phyloP scores from a whole-genome alignment of 2,888 invertebrate genomes.

The Drosophila vallismaia region DNA sequence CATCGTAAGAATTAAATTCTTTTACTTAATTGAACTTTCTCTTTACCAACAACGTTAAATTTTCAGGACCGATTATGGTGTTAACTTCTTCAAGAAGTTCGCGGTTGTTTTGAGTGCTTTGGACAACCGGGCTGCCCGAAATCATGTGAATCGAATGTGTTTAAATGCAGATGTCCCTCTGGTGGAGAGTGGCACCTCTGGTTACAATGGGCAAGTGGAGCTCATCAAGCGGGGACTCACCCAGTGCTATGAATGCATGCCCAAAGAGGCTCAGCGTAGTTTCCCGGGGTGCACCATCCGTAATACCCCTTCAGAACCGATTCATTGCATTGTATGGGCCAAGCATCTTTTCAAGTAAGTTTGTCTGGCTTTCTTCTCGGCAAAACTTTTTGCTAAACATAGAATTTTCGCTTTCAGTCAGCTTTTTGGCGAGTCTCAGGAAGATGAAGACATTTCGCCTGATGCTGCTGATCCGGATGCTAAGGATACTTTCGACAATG shows the following conservation, averaged over 20 bases:
- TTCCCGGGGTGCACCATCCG: constrained; percentile 99
- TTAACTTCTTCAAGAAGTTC: constrained; percentile 96
- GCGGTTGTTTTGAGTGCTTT: constrained; percentile 97
- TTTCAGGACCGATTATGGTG: constrained; percentile 92
- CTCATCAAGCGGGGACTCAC: constrained; percentile 93
- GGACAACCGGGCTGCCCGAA: constrained; percentile 97
- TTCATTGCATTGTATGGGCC: constrained; percentile 99
- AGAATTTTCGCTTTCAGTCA: constrained; percentile 87
- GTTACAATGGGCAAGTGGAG: constrained; percentile 98
- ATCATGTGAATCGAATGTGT: constrained; percentile 99
- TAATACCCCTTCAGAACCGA: constrained; percentile 99
- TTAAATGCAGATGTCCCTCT: constrained; percentile 96
- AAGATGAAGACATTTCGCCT: constrained; percentile 98
- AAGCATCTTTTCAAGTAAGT: constrained; percentile 98
- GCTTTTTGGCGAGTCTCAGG: constrained; percentile 97
- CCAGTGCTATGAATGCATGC: constrained; percentile 98
- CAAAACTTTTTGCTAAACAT: background rate
- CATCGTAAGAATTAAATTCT: constrained; percentile 87
- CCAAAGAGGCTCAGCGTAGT: constrained; percentile 94
- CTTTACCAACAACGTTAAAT: background rate
- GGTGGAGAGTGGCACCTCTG: constrained; percentile 98
- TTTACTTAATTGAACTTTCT: too few relatives aligned
- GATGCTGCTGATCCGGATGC: constrained; percentile 98
- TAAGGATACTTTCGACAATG: constrained; percentile 84
- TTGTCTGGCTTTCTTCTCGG: background rate